Conservation (phyloP, 2,888 invertebrate genomes). For the Ophion ventricosus region DNA sequence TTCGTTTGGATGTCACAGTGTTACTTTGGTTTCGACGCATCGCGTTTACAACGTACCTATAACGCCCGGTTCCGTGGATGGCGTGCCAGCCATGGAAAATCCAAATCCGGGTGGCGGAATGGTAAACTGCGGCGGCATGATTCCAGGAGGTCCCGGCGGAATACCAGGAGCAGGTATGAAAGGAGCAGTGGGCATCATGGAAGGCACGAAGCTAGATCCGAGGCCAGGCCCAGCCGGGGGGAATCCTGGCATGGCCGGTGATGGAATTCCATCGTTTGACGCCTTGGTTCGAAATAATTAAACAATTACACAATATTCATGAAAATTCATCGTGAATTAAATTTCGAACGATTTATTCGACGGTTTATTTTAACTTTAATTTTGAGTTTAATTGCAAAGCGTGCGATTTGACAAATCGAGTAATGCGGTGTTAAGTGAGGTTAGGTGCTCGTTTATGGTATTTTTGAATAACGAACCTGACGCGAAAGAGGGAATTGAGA, state of each 20-base stretch:
- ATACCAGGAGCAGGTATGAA: slow-evolving; percentile 80
- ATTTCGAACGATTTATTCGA: neutral
- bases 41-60: slow-evolving; percentile 74
- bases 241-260: slow-evolving; percentile 79
- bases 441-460: neutral
- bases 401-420: neutral
- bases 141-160: slow-evolving; percentile 81
- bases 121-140: slow-evolving; percentile 89
- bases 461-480: neutral
- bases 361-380: neutral
- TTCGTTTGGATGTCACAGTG: neutral
- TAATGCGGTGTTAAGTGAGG: neutral
- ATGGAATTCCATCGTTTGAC: slow-evolving; percentile 81
- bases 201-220: slow-evolving; percentile 79
- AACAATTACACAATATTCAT: neutral
- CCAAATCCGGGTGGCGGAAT: slow-evolving; percentile 92
- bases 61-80: slow-evolving; percentile 78
- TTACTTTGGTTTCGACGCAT: too few relatives aligned
- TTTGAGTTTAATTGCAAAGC: neutral
- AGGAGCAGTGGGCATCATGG: slow-evolving; percentile 78
- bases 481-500: neutral
- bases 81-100: slow-evolving; percentile 77
- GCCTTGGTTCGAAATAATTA: slow-evolving; percentile 68
- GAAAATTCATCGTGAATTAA: neutral
- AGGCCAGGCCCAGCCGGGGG: slow-evolving; percentile 78